Evolutionary conservation across 2,888 invertebrate genomes (phyloP).

Genomic region (Deilephila porcellus): DNA sequence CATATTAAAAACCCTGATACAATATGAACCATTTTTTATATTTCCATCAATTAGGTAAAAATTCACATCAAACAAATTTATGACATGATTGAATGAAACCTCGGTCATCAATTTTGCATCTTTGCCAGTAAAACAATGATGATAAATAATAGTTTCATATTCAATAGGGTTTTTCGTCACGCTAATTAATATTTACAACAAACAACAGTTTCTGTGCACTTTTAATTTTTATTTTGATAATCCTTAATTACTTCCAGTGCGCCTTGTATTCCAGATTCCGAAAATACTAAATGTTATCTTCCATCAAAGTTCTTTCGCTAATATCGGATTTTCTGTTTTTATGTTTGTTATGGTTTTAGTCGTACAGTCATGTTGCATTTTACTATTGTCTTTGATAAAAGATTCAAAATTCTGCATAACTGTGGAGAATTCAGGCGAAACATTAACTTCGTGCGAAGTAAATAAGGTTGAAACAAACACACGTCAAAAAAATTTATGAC

Average conservation of each 20-base stretch:
- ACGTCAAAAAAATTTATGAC: constrained; percentile 41
- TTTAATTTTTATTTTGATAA: neutral
- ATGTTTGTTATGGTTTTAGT: neutral
- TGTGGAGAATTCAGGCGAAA: constrained; percentile 33
- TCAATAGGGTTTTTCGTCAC: no score
- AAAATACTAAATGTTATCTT: neutral
- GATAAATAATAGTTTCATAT: no score
- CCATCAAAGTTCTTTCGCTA: neutral
- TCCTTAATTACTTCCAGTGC: neutral
- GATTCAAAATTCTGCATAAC: constrained; percentile 33
- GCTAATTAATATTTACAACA: no score
- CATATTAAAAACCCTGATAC: no score
- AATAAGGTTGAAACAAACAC: constrained; percentile 36
- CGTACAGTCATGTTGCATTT: neutral
- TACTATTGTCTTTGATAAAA: constrained; percentile 21
- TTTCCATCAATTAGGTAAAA: no score
- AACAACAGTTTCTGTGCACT: no score
- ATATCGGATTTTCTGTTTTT: neutral
- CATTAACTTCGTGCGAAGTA: constrained; percentile 38
- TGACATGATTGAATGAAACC: no score
- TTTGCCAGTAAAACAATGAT: no score
- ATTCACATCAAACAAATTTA: no score
- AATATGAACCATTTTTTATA: no score
- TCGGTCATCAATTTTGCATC: no score
- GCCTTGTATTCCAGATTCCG: neutral